phyloP scores from a whole-genome alignment of 2,888 invertebrate genomes.

The Perdita meconis region DNA sequence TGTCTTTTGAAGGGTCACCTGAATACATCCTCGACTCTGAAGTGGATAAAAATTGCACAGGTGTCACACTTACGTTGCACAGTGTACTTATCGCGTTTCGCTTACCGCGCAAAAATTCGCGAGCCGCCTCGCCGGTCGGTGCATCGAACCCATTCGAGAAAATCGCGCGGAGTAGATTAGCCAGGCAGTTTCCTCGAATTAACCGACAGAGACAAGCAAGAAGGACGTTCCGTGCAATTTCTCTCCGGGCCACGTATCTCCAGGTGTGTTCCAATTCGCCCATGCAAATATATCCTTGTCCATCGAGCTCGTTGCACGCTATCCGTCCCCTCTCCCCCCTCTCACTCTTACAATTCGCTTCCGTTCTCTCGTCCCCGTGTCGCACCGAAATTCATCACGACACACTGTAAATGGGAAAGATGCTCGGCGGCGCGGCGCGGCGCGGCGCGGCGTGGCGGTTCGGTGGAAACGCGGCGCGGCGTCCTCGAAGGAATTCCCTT shows the following conservation, averaged over 20 bases:
- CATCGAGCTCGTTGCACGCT: constrained; percentile 5
- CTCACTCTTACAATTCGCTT: neutral
- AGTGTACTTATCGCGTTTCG: too few relatives aligned
- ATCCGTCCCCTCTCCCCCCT: neutral
- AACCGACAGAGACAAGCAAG: constrained; percentile 6
- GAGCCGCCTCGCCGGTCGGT: neutral
- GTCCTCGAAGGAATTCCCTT: constrained; percentile 18
- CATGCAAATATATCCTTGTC: constrained; percentile 43
- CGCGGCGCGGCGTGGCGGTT: neutral
- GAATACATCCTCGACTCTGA: too few relatives aligned
- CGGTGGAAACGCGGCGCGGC: neutral
- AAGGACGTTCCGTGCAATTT: constrained; percentile 44
- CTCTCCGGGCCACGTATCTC: constrained; percentile 23
- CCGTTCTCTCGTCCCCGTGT: neutral
- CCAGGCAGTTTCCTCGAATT: constrained; percentile 41
- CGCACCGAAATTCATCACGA: constrained; percentile 50
- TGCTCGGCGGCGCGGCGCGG: constrained; percentile 28
- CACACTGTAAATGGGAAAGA: constrained; percentile 53
- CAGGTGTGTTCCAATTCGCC: constrained; percentile 46
- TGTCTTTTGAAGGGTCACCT: too few relatives aligned
- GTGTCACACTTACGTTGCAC: too few relatives aligned
- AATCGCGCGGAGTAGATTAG: constrained; percentile 35
- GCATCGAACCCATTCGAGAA: constrained; percentile 16
- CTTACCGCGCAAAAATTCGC: too few relatives aligned
- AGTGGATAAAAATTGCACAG: too few relatives aligned